A percentile compares a stretch with the other conserved stretches of the same genome.
Conservation (phyloP, 2,888 invertebrate genomes). For the Trichopria drosophilae region DNA sequence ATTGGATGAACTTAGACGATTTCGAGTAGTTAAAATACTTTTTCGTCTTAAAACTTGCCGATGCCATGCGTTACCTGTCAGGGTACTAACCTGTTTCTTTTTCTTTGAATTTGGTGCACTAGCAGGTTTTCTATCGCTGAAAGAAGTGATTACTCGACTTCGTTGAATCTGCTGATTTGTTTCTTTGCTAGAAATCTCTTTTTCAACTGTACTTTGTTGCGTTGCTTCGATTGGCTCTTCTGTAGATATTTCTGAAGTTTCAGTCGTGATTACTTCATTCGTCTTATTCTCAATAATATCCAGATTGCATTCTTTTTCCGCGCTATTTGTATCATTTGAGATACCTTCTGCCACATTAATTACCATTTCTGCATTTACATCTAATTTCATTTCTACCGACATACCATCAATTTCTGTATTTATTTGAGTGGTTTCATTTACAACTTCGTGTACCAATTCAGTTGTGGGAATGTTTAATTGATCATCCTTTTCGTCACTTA, state of each 20-base stretch:
- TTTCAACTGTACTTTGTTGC: no score
- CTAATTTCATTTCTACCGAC: no score
- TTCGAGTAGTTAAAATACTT: conserved; percentile 37
- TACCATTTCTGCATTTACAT: neutral
- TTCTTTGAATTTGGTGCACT: neutral
- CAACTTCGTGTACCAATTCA: conserved; percentile 9
- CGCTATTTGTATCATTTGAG: no score
- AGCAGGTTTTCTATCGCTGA: neutral
- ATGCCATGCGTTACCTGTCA: conserved; percentile 28
- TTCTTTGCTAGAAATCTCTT: no score
- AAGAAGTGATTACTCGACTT: no score
- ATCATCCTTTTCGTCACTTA: neutral
- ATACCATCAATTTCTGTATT: neutral
- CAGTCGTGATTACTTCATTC: neutral
- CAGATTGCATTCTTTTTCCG: neutral
- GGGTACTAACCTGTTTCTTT: conserved; percentile 23
- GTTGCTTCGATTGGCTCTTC: no score
- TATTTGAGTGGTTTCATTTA: conserved; percentile 4
- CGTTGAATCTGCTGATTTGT: no score
- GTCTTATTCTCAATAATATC: neutral
- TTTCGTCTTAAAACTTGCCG: conserved; percentile 27
- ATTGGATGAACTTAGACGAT: conserved; percentile 35
- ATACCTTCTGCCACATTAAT: no score
- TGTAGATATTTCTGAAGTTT: neutral
- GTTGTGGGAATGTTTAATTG: neutral